phyloP scores from a whole-genome alignment of 2,888 invertebrate species.

The Hirtodrosophila histrioides region DNA sequence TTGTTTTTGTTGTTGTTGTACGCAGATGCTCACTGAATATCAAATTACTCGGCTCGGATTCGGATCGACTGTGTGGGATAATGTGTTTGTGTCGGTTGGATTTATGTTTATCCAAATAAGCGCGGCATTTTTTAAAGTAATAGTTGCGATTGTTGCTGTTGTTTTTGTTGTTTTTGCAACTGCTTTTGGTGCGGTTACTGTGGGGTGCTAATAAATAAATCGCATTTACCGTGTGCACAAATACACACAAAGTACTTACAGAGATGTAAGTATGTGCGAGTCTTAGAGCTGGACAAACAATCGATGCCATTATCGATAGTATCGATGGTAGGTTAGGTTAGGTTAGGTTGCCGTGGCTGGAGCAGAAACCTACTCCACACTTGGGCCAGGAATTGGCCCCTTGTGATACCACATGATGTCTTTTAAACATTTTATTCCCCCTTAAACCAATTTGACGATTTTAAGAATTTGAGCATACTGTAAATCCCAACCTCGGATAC shows the following conservation, averaged over 20 bases:
- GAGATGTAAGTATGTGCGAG: too few species aligned
- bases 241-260: conserved; percentile 4
- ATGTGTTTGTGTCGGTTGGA: conserved; percentile 54
- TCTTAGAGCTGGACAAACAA: too few species aligned
- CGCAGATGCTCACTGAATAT: conserved; percentile 74
- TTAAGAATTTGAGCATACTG: too few species aligned
- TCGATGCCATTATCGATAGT: too few species aligned
- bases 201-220: conserved; percentile 81
- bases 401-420: too few species aligned
- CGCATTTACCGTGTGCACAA: conserved; percentile 54
- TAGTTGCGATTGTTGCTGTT: conserved; percentile 37
- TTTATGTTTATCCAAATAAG: conserved; percentile 73
- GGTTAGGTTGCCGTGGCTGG: too few species aligned
- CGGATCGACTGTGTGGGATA: conserved; percentile 48
- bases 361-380: too few species aligned
- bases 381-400: too few species aligned
- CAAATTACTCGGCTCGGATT: conserved; percentile 63
- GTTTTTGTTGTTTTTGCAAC: conserved; percentile 34
- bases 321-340: too few species aligned
- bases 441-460: too few species aligned
- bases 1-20: conserved; percentile 37
- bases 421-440: too few species aligned
- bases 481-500: too few species aligned
- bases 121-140: conserved; percentile 71
- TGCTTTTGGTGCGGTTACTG: conserved; percentile 51